Base-by-base conservation (phyloP, 2,888 invertebrate genomes). In the Cylindroiulus punctatus region DNA sequence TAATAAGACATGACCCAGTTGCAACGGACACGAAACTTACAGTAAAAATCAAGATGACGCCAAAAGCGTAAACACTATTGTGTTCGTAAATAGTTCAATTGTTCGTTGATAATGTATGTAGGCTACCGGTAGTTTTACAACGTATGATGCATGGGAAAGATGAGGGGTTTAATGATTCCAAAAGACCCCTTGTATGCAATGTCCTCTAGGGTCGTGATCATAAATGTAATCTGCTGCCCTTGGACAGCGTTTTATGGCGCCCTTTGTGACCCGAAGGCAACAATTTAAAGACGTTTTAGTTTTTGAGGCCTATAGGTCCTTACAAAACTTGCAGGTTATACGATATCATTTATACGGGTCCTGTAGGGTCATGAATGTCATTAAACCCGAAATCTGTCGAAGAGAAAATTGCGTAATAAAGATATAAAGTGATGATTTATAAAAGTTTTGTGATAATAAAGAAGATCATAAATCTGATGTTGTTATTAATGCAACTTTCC, bases 201-300 rank as follows among this genome's bases (percentile, higher is more conserved):
- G 14, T 14, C 76, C 76, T 76, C 76, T 76, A 17, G 76, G 17
- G 30, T 76, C 76, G 30, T 30, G 76, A 26, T 76, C 76, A 76
- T 76, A 76, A 76, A 76, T 76, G 76, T 30, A 76, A 76, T 76
- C 76, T 30, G 30, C 76, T 76, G 76, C 14, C 76, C 76, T 76
- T 76, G 76, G 76, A 76, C 30, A 30, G 30, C 30, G 30, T 30
- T 76, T 76, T 76, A 76, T 30, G 76, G 30, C 3, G 1, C 65
- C 65, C 26, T 26, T 65, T 12, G 65, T 65, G n/a, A 76, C 76
- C 30, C 26, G 10, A 30, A 26, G 76, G 76, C 76, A 76, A 76
- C 76, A 30, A 76, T 76, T 76, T 26, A 76, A 30, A 30, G 76
- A 17, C 76, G 30, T 76, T 76, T 76, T 76, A 76, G 76, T 76